Conservation (phyloP, 2,888 invertebrate species). For the Xanthorhoe designata region DNA sequence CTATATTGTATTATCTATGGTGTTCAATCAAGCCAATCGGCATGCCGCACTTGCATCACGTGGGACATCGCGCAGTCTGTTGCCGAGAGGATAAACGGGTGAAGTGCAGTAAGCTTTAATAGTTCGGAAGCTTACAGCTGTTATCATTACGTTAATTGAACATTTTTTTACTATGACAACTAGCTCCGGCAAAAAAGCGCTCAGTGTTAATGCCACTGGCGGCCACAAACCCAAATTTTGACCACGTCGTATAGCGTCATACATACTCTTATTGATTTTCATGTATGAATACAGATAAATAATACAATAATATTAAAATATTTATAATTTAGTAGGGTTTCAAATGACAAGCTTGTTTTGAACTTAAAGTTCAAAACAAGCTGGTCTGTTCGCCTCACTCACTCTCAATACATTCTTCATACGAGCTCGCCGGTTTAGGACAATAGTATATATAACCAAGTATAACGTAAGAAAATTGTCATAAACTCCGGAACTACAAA, state of each 20-base stretch:
- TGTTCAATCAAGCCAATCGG: constrained; percentile 14
- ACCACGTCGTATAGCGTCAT: no score
- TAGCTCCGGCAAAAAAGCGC: no score
- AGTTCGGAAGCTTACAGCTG: neutral
- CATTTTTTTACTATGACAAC: neutral
- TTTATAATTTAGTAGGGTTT: no score
- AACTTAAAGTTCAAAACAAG: no score
- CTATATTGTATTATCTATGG: neutral
- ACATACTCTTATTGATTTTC: no score
- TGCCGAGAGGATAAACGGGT: constrained; percentile 33
- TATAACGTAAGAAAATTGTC: constrained; percentile 7
- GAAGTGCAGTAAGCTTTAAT: constrained; percentile 27
- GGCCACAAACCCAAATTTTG: no score
- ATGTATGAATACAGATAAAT: no score
- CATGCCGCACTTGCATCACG: constrained; percentile 19
- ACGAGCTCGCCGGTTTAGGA: neutral
- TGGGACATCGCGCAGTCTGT: constrained; percentile 21
- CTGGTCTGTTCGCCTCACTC: no score
- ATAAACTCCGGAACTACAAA: neutral
- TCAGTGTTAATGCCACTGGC: no score
- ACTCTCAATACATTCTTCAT: no score
- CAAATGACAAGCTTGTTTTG: no score
- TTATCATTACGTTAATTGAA: constrained; percentile 1
- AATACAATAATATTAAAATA: no score
- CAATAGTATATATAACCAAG: neutral